A percentile compares a stretch with the other conserved stretches of the same genome.
These are phyloP conservation scores for Halcyon senegalensis DNA, from an alignment of 2,113 vertebrate genomes.

Conservation along the genomic window DNA sequence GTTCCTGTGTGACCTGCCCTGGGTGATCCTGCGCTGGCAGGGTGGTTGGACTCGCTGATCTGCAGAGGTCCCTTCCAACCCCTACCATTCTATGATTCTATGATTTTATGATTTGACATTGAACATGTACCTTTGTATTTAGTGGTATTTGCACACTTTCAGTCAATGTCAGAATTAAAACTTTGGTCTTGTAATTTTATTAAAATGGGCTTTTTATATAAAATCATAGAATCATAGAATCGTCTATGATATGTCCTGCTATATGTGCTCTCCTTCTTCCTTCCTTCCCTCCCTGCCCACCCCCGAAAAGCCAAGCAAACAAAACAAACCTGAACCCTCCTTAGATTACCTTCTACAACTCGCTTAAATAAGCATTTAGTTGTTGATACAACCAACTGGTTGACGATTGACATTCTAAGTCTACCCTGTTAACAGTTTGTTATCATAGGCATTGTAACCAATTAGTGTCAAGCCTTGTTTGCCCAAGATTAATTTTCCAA, in stretches of 20 bases:
- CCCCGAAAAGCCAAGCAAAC: not conserved
- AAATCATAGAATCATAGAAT: not conserved
- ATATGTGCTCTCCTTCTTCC: not conserved
- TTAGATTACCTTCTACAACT: not conserved
- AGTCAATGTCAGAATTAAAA: not conserved
- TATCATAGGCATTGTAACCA: constrained; percentile 40
- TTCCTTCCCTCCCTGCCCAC: rapidly evolving
- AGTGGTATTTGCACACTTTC: not conserved
- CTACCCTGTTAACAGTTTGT: constrained; percentile 22
- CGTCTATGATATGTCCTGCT: not conserved
- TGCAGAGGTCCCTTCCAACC: no score
- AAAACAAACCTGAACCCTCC: not conserved
- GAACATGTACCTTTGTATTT: not conserved
- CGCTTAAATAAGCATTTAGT: constrained; percentile 15
- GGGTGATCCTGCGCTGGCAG: no score
- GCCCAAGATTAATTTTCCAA: constrained; percentile 12
- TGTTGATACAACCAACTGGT: not conserved
- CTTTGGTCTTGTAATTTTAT: not conserved
- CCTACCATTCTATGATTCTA: no score
- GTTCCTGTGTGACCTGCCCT: no score
- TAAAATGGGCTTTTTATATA: not conserved
- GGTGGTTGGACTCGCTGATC: no score
- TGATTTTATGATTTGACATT: not conserved
- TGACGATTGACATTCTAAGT: constrained; percentile 1
- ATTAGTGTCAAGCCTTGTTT: constrained; percentile 28